Evolutionary conservation across 2,888 invertebrate genomes (phyloP), one percentile per base, ranked within the genome.

Genomic region (Spilarctia lutea): DNA sequence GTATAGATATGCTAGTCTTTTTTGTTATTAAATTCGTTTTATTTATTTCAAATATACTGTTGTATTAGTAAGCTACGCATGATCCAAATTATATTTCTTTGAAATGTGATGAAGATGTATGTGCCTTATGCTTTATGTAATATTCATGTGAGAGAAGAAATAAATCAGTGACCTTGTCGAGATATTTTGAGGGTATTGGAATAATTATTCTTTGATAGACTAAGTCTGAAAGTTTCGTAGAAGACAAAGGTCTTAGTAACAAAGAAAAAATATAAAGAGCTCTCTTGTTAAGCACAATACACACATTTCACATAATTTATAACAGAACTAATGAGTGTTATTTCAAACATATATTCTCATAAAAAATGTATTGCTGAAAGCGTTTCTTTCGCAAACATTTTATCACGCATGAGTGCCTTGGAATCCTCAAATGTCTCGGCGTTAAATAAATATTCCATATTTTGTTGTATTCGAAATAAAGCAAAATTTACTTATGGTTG

Each of bases 311-410:
- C 69, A 76, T 74, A 76, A 76, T 76, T 74, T 81, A 71, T 77
- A 77, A 76, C 70, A 77, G 35, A 76, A 75, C 79, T 83, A 83
- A 85, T 85, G 76, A 83, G 78, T 65, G 72, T 70, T 79, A 74
- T 81, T 79, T 74, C 56, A 33, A 48, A 70, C 48, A 71, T 74
- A 75, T 82, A 78, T 80, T 73, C 68, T 65, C 68, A 52, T 68
- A 71, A 73, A 18, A 27, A 6, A 18, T 73, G 75, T 76, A 35
- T 79, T 71, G 56, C 39, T 27, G 48, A 60, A 63, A 73, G 72
- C 72, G 76, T 70, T 35, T 70, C 68, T 75, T 76, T 77, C 65
- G 70, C 68, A 73, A 78, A 85, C 70, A 78, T 79, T 79, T 85
- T 77, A 67, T 77, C 74, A 76, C 73, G 69, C 20, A 39, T 76